Evolutionary conservation across 2,797 vertebrate species (phyloP), one percentile per base, ranked within the genome.

Genomic region (Ispidina picta): DNA sequence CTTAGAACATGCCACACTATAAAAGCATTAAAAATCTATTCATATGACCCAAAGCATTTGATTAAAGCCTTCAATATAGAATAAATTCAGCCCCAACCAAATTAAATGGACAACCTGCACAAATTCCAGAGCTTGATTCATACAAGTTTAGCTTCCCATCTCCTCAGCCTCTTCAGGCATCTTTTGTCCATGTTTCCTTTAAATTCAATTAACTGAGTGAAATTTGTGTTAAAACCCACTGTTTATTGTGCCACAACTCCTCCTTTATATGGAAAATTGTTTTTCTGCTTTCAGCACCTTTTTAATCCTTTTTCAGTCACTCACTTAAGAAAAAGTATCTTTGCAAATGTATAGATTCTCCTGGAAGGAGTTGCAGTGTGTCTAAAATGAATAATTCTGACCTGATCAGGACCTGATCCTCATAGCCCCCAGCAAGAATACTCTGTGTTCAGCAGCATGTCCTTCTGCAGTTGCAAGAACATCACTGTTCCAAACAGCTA

Each of bases 31-130:
- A 93, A 89, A 88, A 80, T 90, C 90, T 78, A 90, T 95, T 92
- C 35, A 46, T 31, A 46, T 81, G 88, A 91, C 73, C 85, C 55
- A 78, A 26, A 90, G 83, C 52, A 75, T 84, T 92, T 84, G 71
- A 87, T 92, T 78, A 86, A 90, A 90, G n/a, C 65, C 85, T 94
- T 95, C 92, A 88, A 93, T 93, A 94, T 79, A 66, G 78, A 94
- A 89, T 84, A 93, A 89, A 94, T 90, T 92, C 71, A 89, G n/a
- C 69, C 77, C 31, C 64, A 77, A 90, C 56, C 46, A 92, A 91
- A 86, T 39, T 71, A 52, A 92, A 5, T 37, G 70, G 81, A 66
- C 68, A 91, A 31, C 33, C 52, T 70, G 64, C 71, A 86, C 68
- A 72, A 82, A 86, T 91, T 84, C 55, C 39, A 89, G 64, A 68